These are phyloP conservation scores for Solenopsis invicta DNA, from an alignment of 1,140 invertebrate species.

Conservation along the genomic window DNA sequence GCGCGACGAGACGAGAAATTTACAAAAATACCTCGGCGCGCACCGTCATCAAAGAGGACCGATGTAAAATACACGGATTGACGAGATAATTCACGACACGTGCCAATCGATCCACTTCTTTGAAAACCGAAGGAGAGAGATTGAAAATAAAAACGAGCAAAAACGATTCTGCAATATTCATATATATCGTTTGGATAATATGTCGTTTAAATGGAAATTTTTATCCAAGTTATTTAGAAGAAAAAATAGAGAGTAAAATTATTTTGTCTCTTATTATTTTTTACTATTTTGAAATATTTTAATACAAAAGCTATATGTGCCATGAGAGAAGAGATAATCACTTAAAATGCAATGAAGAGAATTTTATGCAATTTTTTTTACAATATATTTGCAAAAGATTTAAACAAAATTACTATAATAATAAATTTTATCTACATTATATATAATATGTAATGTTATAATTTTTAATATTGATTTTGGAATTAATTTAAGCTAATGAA, in stretches of 20 bases:
- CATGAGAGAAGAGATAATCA: neutral
- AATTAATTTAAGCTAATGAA: neutral
- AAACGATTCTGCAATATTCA: slow-evolving; percentile 11
- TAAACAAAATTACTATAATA: neutral
- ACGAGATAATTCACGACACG: slow-evolving; percentile 41
- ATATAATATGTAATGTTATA: too few species aligned
- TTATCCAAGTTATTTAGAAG: neutral
- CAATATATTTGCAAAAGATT: neutral
- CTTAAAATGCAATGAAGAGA: neutral
- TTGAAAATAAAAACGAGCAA: slow-evolving; percentile 35
- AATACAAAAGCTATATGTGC: neutral
- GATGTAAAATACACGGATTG: slow-evolving; percentile 22
- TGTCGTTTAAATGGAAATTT: neutral
- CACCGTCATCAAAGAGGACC: slow-evolving; percentile 1
- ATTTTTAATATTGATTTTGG: slow-evolving; percentile 4
- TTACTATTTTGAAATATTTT: neutral
- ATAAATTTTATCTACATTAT: neutral
- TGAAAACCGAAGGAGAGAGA: slow-evolving; percentile 15
- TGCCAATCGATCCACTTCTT: slow-evolving; percentile 42
- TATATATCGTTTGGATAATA: neutral
- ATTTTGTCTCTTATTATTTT: neutral
- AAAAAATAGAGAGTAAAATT: neutral
- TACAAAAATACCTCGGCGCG: slow-evolving; percentile 50
- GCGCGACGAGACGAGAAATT: slow-evolving; percentile 62
- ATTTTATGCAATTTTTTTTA: neutral